A percentile compares a stretch with the other conserved stretches of the same genome.
phyloP scores from a whole-genome alignment of 2,888 invertebrate genomes.

The Blastobasis adustella region DNA sequence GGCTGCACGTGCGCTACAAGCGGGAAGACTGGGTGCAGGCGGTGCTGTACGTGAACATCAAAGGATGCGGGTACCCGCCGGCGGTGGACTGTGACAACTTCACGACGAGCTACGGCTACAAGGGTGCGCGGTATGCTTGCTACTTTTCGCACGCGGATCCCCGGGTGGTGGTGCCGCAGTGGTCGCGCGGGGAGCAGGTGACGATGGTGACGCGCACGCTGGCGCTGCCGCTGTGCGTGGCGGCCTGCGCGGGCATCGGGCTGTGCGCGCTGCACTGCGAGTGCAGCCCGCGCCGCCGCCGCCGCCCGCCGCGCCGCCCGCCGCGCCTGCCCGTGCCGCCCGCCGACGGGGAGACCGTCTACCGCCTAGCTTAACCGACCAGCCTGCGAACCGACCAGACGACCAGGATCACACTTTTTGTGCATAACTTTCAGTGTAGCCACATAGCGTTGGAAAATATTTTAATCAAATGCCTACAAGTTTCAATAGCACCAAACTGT shows the following conservation, averaged over 20 bases:
- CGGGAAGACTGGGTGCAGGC: conserved; percentile 73
- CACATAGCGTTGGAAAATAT: no score
- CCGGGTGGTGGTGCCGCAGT: conserved; percentile 87
- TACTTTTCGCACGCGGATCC: conserved; percentile 86
- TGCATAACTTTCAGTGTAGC: no score
- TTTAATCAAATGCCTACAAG: no score
- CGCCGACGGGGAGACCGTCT: conserved; percentile 70
- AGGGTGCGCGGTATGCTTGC: conserved; percentile 79
- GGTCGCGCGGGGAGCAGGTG: conserved; percentile 88
- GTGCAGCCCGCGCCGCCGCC: conserved; percentile 82
- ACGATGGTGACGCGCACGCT: conserved; percentile 88
- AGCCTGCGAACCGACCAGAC: no score
- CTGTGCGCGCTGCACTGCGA: conserved; percentile 92
- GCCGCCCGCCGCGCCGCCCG: conserved; percentile 78
- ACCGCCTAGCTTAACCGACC: conserved; percentile 49
- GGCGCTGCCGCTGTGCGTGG: conserved; percentile 88
- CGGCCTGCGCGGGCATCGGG: conserved; percentile 88
- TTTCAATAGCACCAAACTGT: no score
- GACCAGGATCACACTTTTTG: no score
- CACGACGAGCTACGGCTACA: conserved; percentile 79
- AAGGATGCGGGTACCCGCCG: conserved; percentile 89
- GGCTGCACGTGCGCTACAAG: conserved; percentile 79
- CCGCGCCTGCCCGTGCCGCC: conserved; percentile 75
- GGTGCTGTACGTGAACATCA: conserved; percentile 84
- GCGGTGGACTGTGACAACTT: conserved; percentile 84